Evolutionary conservation across 2,113 vertebrate genomes (phyloP), one percentile per base, ranked within the genome.

Genomic region (Triplophysa rosa): DNA sequence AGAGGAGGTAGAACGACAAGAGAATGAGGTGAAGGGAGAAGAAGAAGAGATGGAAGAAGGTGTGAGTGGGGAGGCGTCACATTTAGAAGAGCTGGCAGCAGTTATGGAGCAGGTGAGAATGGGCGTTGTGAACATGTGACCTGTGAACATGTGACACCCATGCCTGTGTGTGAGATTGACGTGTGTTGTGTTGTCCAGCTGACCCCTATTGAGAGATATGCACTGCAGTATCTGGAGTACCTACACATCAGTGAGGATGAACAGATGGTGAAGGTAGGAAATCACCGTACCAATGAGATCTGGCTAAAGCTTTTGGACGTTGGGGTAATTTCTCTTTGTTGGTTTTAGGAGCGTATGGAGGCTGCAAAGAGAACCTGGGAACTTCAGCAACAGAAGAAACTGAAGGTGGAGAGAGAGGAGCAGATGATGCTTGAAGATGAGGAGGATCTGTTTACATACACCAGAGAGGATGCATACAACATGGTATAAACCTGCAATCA

Each of bases 181-280:
- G 9, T 79, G 19, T 56, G 4, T 67, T 67, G 0, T 82, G 73
- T 62, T 58, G 49, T 77, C 83, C 86, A 98, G 96, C 94, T 98
- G 78, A 98, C 95, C 54, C 96, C 96, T n/a, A 97, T 98, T 82
- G 96, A 98, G 89, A 95, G 92, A 80, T 98, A 98, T 29, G 96
- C 96, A 54, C 91, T 98, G 84, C 95, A 97, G 89, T 98, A 95
- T 82, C 89, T 98, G 84, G 95, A 97, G 84, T 93, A 94, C 82
- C 93, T 96, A 81, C 94, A 96, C 23, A 47, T 90, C 80, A 87
- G 87, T 73, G 90, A 92, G 0, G 89, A 92, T 62, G 91, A 92
- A 86, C 83, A 80, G 52, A 80, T 84, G 49, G 84, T 89, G 16
- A 90, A 91, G 91, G 92, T 93, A 88, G 77, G 24, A 52, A 26